Evolutionary conservation across 2,888 invertebrate genomes (phyloP), one percentile per base, ranked within the genome.

Genomic region (Plagiodera versicolora): DNA sequence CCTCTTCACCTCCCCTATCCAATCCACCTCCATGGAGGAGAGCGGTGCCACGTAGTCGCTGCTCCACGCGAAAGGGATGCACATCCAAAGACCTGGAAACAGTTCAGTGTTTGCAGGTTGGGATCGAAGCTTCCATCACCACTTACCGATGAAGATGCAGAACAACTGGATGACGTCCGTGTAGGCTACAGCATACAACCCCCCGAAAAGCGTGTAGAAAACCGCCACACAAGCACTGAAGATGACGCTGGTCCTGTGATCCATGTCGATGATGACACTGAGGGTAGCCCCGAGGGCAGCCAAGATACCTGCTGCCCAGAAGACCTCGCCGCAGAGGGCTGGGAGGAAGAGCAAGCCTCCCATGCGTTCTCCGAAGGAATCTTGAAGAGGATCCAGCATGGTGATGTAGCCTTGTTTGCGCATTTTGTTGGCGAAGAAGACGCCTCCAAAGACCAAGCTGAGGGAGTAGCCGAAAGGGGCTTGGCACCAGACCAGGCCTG

Each of bases 391-490:
- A 82, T 98, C 98, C 82, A 98, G 81, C 98, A 98, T 98, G 32
- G 98, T 98, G 68, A 98, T 91, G 83, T 98, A 98, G 66, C 98
- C 98, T 82, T 97, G 94, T 79, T 92, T 88, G 69, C 98, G 86
- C 98, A 99, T 98, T 75, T 94, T 93, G 82, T 95, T 95, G 70
- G 98, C 98, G 83, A 98, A 99, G 83, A 99, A 95, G 74, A 96
- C 87, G 11, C 98, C 98, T 68, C 98, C 98, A 77, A 98, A 91
- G 30, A 98, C 91, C 52, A 99, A 87, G 69, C 96, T 96, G 61
- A 98, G 86, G 5, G 98, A 94, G 81, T 99, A 98, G 60, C 98
- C 98, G 81, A 99, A 94, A n/a, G 98, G 98, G 56, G 98, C 98
- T 83, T 98, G 97, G 81, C 98, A 98, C 95, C 97, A 98, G 46